These are phyloP conservation scores for Venustaconcha ellipsiformis DNA, from an alignment of 1,140 invertebrate genomes.

Conservation along the genomic window DNA sequence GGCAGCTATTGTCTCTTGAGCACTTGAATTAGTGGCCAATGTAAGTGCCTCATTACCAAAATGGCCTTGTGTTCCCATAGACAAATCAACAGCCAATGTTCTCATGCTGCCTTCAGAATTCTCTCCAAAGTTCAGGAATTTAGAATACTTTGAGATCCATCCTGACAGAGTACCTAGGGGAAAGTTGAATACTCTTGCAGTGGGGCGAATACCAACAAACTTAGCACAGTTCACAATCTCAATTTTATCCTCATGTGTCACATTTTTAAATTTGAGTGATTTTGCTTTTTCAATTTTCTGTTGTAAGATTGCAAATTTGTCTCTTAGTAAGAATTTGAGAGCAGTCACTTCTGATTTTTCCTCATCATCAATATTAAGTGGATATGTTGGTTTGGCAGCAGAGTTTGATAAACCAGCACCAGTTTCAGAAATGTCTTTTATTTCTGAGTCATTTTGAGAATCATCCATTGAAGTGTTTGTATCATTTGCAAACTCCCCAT, in stretches of 20 bases:
- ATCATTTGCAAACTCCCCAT: too few relatives aligned
- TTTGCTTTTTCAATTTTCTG: constrained; percentile 24
- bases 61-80: too few relatives aligned
- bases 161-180: constrained; percentile 28
- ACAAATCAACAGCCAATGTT: too few relatives aligned
- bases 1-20: too few relatives aligned
- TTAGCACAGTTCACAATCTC: constrained; percentile 30
- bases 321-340: constrained; percentile 18
- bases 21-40: too few relatives aligned
- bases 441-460: neutral
- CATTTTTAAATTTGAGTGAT: constrained; percentile 23
- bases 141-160: constrained; percentile 27
- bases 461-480: neutral
- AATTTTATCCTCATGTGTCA: constrained; percentile 23
- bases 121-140: neutral
- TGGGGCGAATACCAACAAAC: constrained; percentile 26
- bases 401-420: neutral
- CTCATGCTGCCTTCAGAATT: too few relatives aligned
- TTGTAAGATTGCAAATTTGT: constrained; percentile 6
- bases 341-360: constrained; percentile 25
- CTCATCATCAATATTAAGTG: constrained; percentile 1
- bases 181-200: constrained; percentile 24
- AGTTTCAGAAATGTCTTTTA: neutral
- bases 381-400: neutral
- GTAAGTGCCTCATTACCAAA: too few relatives aligned